phyloP scores from a whole-genome alignment of 30 jellyfish, hydroid and myxozoan genomes.

The Mastigias papua region DNA sequence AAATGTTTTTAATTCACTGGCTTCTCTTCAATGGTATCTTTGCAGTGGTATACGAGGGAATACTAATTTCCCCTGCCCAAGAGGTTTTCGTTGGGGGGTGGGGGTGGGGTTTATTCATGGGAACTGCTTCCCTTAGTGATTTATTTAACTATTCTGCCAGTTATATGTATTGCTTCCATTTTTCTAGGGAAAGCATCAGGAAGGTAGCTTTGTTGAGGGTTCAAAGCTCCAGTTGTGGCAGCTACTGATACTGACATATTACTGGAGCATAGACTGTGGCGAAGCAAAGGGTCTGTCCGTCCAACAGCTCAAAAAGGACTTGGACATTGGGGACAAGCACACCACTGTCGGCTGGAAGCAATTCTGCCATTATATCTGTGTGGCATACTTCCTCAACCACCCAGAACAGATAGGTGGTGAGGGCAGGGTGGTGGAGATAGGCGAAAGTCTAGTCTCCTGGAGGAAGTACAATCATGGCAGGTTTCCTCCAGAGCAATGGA shows the following conservation, averaged over 20 bases:
- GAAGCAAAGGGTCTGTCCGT: slow-evolving; percentile 6
- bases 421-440: slow-evolving; percentile 30
- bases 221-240: slow-evolving; percentile 44
- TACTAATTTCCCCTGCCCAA: no score
- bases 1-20: no score
- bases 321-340: slow-evolving; percentile 2
- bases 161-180: background rate
- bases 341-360: slow-evolving; percentile 59
- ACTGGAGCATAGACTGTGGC: slow-evolving; percentile 29
- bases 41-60: no score
- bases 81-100: no score
- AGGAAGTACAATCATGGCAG: slow-evolving; percentile 45
- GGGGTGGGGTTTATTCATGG: no score
- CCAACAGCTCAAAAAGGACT: background rate
- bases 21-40: no score
- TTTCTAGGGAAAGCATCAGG: slow-evolving; percentile 6
- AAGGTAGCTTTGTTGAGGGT: slow-evolving; percentile 14
- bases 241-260: slow-evolving; percentile 10
- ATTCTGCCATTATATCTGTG: slow-evolving; percentile 25
- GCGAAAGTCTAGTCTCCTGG: slow-evolving; percentile 17
- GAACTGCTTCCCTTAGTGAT: no score
- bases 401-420: slow-evolving; percentile 32
- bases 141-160: no score
- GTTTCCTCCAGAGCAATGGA: slow-evolving; percentile 42
- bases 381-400: slow-evolving; percentile 27